Evolutionary conservation across 2,797 vertebrate genomes (phyloP).

Genomic region (Typhlichthys eigenmanni): DNA sequence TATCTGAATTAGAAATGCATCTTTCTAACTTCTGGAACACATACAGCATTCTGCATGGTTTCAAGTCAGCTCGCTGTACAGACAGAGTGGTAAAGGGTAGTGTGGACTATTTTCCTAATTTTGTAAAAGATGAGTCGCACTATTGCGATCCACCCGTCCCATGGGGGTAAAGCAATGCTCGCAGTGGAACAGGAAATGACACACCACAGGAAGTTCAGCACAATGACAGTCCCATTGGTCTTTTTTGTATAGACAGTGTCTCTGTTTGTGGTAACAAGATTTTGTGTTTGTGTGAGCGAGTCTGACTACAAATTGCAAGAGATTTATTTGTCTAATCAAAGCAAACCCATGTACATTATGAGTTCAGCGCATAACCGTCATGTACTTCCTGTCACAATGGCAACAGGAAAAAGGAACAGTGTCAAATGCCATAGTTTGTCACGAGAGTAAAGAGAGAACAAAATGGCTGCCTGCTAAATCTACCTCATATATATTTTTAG

Average conservation of each 20-base stretch:
- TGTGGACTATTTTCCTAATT: background rate
- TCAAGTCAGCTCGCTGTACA: too few relatives aligned
- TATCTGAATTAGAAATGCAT: too few relatives aligned
- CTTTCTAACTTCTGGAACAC: background rate
- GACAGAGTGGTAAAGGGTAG: background rate
- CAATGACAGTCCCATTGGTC: conserved; percentile 69
- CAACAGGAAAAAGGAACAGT: conserved; percentile 30
- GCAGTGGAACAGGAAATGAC: conserved; percentile 63
- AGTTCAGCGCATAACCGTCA: conserved; percentile 22
- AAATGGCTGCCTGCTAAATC: too few relatives aligned
- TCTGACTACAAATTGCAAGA: conserved; percentile 55
- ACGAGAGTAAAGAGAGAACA: background rate
- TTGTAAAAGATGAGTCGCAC: conserved; percentile 14
- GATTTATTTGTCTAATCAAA: conserved; percentile 62
- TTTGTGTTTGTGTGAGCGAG: conserved; percentile 31
- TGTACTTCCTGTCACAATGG: conserved; percentile 26
- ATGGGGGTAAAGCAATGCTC: conserved; percentile 55
- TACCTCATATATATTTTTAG: too few relatives aligned
- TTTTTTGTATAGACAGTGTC: conserved; percentile 45
- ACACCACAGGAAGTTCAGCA: conserved; percentile 65
- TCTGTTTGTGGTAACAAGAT: conserved; percentile 65
- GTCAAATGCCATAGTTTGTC: background rate
- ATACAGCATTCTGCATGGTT: background rate
- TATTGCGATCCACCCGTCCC: conserved; percentile 18
- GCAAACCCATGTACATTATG: conserved; percentile 47